Evolutionary conservation across 2,797 vertebrate species (phyloP).

Genomic region (Poliocrania exsul): DNA sequence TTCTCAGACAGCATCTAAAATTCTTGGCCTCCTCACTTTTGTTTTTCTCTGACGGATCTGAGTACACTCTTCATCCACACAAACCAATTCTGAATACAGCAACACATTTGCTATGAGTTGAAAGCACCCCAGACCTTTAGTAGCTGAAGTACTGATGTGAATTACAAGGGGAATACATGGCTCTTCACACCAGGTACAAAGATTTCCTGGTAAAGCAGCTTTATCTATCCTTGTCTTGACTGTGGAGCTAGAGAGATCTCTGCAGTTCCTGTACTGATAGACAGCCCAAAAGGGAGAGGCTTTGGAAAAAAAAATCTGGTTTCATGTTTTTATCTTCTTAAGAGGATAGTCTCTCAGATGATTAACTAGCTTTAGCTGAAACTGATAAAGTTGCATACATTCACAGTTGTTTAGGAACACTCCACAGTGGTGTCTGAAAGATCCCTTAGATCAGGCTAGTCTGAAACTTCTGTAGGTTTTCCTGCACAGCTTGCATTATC

Average conservation of each 20-base stretch:
- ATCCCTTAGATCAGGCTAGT: background rate
- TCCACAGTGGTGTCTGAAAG: background rate
- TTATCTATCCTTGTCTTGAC: background rate
- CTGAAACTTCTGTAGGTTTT: background rate
- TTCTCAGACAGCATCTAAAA: background rate
- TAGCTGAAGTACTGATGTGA: background rate
- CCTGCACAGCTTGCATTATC: background rate
- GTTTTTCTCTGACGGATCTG: background rate
- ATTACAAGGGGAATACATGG: background rate
- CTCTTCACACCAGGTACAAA: background rate
- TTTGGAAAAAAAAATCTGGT: fast-evolving
- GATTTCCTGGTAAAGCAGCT: background rate
- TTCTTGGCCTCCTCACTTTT: background rate
- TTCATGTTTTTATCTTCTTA: background rate
- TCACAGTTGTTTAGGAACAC: background rate
- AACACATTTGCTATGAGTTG: background rate
- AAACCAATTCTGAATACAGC: background rate
- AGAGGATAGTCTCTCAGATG: background rate
- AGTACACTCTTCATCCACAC: background rate
- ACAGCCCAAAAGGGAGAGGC: background rate
- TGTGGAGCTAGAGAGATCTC: background rate
- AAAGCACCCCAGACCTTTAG: background rate
- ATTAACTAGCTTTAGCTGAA: background rate
- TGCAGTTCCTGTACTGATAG: background rate
- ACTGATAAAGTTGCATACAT: background rate